These are phyloP conservation scores for Actenoides hombroni DNA, from an alignment of 2,113 vertebrate species.

Conservation along the genomic window DNA sequence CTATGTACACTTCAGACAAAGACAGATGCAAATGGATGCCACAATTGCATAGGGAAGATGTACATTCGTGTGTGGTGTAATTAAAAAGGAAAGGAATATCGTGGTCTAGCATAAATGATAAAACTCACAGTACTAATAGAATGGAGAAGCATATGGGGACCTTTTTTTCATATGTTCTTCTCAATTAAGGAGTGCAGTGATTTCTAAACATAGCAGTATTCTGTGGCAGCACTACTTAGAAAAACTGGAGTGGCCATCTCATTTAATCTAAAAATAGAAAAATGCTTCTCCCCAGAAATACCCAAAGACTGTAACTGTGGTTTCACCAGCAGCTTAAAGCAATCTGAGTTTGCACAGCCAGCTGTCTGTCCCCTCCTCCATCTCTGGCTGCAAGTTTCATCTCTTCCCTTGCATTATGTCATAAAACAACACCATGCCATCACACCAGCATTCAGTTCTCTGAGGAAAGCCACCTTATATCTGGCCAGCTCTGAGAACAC, in stretches of 20 bases:
- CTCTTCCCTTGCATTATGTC: background rate
- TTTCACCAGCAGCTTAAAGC: background rate
- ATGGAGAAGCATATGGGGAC: background rate
- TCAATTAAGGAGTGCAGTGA: background rate
- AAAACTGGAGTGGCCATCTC: background rate
- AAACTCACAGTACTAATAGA: background rate
- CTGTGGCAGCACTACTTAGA: background rate
- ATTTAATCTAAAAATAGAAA: constrained; percentile 29
- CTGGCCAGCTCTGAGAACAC: background rate
- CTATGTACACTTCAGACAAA: background rate
- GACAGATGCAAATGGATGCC: background rate
- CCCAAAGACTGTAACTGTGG: background rate
- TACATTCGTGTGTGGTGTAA: background rate
- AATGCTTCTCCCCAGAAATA: background rate
- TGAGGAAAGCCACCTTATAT: background rate
- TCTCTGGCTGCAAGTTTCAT: background rate
- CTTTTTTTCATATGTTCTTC: background rate
- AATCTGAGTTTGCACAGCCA: background rate
- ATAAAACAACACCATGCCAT: background rate
- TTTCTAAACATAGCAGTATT: constrained; percentile 25
- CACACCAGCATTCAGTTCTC: background rate
- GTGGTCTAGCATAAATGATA: background rate
- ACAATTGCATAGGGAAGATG: background rate
- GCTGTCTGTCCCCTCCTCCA: background rate
- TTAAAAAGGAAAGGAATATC: background rate